Percentiles rank a stretch among this genome's conserved stretches.
Evolutionary conservation across 1,140 invertebrate genomes (phyloP).

Genomic region (Drosophila ogumai): DNA sequence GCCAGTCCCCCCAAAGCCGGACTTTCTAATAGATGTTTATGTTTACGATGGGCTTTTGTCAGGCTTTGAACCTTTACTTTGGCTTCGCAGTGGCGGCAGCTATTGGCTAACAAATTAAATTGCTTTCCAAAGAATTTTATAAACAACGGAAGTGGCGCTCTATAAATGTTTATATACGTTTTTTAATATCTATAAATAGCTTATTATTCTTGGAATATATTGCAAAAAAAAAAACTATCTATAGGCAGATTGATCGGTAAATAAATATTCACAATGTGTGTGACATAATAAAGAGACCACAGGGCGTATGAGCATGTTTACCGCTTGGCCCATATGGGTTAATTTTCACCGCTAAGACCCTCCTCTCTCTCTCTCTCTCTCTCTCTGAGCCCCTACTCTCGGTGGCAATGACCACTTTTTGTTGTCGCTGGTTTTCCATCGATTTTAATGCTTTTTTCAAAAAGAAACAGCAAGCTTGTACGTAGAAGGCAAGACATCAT

Average conservation of each 20-base stretch:
- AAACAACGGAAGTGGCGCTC: conserved; percentile 17
- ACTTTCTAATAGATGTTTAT: conserved; percentile 77
- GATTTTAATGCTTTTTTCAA: conserved; percentile 73
- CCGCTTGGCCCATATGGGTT: conserved; percentile 29
- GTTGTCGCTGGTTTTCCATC: conserved; percentile 59
- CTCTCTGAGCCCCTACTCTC: conserved; percentile 12
- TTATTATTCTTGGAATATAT: conserved; percentile 18
- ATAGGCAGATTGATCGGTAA: neutral
- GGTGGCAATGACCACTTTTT: conserved; percentile 52
- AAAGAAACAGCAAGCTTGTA: conserved; percentile 62
- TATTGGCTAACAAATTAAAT: neutral
- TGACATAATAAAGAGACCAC: conserved; percentile 38
- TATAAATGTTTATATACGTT: conserved; percentile 13
- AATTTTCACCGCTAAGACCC: conserved; percentile 31
- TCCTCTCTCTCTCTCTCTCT: neutral
- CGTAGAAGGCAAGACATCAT: conserved; percentile 83
- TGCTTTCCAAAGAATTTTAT: conserved; percentile 14
- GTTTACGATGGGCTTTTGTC: conserved; percentile 31
- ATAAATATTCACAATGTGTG: conserved; percentile 15
- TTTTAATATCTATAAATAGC: conserved; percentile 23
- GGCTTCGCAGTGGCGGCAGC: neutral
- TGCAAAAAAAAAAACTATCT: conserved; percentile 16
- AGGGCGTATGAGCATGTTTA: conserved; percentile 43
- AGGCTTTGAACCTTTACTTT: conserved; percentile 17
- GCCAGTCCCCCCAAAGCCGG: conserved; percentile 23